A percentile compares a stretch with the other conserved stretches of the same genome.
These are phyloP conservation scores for Pyxicephalus adspersus DNA, from an alignment of 2,113 vertebrate genomes.

Conservation along the genomic window DNA sequence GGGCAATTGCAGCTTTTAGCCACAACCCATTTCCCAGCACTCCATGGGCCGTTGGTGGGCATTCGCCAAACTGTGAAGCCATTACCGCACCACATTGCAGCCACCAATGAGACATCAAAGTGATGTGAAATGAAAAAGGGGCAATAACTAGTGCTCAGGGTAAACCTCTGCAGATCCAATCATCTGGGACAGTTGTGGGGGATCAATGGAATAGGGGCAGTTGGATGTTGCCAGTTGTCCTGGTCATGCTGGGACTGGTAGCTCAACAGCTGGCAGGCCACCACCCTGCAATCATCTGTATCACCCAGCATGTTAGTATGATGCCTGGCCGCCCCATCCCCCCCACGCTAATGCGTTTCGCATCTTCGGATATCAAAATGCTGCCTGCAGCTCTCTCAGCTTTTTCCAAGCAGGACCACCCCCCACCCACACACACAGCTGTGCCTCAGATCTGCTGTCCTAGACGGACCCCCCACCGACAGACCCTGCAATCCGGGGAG, in stretches of 20 bases:
- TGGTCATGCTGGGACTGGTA: not conserved
- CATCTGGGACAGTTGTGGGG: too few species aligned
- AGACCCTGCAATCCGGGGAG: not conserved
- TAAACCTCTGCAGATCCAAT: too few species aligned
- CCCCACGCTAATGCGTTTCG: not conserved
- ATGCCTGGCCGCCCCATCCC: not conserved
- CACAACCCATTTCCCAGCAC: too few species aligned
- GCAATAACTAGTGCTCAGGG: too few species aligned
- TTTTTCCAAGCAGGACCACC: constrained; percentile 13
- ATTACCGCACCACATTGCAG: too few species aligned
- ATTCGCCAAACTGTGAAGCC: too few species aligned
- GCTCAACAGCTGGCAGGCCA: not conserved
- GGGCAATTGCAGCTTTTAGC: too few species aligned
- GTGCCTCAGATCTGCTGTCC: constrained; percentile 28
- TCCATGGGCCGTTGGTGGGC: too few species aligned
- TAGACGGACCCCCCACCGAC: constrained; percentile 30
- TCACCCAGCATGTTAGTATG: not conserved
- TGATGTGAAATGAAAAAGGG: too few species aligned
- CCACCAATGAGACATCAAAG: too few species aligned
- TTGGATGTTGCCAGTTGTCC: not conserved
- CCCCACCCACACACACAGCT: constrained; percentile 41
- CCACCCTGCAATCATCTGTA: too few species aligned
- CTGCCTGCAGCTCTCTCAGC: not conserved
- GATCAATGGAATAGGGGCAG: too few species aligned
- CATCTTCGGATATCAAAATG: not conserved